Conservation (phyloP, 2,113 vertebrate genomes). For the Loxodonta africana region DNA sequence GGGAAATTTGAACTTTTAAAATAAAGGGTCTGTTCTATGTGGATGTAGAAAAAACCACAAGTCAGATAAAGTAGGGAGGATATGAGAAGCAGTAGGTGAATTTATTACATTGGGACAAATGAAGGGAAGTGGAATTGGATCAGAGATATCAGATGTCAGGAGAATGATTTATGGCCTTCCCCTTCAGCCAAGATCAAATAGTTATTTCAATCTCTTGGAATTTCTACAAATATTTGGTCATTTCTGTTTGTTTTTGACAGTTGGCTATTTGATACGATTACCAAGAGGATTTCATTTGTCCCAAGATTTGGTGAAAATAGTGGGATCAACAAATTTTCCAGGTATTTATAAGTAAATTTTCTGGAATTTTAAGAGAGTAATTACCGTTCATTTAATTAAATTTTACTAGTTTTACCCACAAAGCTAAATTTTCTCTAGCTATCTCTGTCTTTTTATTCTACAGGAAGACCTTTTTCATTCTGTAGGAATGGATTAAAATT, state of each 20-base stretch:
- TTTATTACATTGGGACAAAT: neutral
- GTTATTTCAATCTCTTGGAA: neutral
- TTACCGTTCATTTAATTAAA: neutral
- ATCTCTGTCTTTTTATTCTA: neutral
- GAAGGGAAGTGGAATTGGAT: neutral
- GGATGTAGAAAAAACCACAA: neutral
- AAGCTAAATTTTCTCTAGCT: neutral
- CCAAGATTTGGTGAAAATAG: conserved; percentile 79
- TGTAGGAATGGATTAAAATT: neutral
- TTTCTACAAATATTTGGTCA: conserved; percentile 26
- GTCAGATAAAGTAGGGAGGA: neutral
- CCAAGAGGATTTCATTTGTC: conserved; percentile 59
- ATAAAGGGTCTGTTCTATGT: neutral
- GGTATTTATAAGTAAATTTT: conserved; percentile 72
- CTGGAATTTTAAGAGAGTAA: neutral
- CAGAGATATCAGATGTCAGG: neutral
- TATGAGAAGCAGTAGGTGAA: neutral
- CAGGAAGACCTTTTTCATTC: neutral
- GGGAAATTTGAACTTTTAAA: neutral
- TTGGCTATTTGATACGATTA: conserved; percentile 68
- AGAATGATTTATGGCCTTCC: neutral
- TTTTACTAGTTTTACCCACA: neutral
- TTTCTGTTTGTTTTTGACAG: conserved; percentile 74
- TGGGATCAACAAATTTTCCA: conserved; percentile 79
- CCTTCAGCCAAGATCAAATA: neutral